A percentile compares a stretch with the other conserved stretches of the same genome.
These are phyloP conservation scores for Sminthurinus aureus DNA, from an alignment of 2,888 invertebrate genomes.

Conservation along the genomic window DNA sequence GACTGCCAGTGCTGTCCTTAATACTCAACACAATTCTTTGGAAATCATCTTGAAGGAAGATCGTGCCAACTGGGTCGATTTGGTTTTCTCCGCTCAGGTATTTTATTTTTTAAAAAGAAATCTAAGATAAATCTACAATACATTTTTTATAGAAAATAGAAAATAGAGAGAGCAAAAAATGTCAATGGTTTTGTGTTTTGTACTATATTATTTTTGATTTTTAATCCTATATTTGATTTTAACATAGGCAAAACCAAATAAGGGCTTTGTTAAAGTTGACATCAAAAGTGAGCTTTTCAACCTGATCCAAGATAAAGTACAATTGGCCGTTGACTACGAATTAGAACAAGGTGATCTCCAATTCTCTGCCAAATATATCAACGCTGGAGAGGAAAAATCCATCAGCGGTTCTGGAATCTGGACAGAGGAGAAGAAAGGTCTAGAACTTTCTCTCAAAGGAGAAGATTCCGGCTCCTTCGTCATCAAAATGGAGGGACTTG, in stretches of 20 bases:
- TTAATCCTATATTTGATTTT: no score
- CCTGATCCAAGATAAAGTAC: not conserved
- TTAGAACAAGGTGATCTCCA: not conserved
- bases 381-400: not conserved
- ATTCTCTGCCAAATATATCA: not conserved
- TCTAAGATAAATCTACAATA: not conserved
- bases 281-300: conserved; percentile 17
- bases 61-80: conserved; percentile 24
- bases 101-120: not conserved
- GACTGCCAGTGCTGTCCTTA: conserved; percentile 18
- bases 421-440: not conserved
- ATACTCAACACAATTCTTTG: conserved; percentile 24
- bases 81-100: conserved; percentile 23
- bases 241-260: not conserved
- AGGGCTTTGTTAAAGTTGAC: conserved; percentile 12
- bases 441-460: not conserved
- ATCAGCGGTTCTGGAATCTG: not conserved
- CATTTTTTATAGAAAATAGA: no score
- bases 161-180: not conserved
- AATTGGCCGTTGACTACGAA: not conserved
- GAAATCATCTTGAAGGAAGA: conserved; percentile 35
- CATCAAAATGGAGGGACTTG: conserved; percentile 7
- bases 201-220: not conserved
- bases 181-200: not conserved
- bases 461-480: not conserved